phyloP scores from a whole-genome alignment of 2,888 invertebrate species.

The Troides aeacus region DNA sequence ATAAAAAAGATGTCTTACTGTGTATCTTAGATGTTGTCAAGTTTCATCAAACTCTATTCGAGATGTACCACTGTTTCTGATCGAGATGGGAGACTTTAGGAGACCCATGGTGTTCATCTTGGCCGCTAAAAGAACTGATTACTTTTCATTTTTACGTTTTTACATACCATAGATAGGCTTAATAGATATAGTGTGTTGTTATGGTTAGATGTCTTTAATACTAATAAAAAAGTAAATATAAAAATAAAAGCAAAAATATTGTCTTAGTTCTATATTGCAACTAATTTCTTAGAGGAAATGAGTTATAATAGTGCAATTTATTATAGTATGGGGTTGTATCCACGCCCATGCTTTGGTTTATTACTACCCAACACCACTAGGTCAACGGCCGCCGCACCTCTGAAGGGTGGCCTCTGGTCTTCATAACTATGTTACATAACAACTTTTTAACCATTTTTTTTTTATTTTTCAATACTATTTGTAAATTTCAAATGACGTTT shows the following conservation, averaged over 20 bases:
- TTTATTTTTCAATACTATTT: background rate
- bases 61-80: no score
- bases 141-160: no score
- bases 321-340: slow-evolving; percentile 24
- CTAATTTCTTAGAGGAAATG: slow-evolving; percentile 24
- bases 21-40: no score
- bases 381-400: slow-evolving; percentile 64
- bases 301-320: slow-evolving; percentile 18
- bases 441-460: background rate
- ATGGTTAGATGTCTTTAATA: background rate
- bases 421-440: background rate
- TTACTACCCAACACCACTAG: slow-evolving; percentile 36
- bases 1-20: no score
- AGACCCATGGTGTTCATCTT: no score
- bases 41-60: no score
- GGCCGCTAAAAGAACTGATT: no score
- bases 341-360: slow-evolving; percentile 26
- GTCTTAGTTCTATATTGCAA: background rate
- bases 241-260: background rate
- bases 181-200: background rate
- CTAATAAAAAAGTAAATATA: background rate
- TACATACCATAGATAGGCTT: background rate
- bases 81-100: no score
- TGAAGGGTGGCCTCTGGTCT: slow-evolving; percentile 39
- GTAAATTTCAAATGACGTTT: no score